Evolutionary conservation across 1,140 invertebrate genomes (phyloP).

Genomic region (Adoxophyes honmai): DNA sequence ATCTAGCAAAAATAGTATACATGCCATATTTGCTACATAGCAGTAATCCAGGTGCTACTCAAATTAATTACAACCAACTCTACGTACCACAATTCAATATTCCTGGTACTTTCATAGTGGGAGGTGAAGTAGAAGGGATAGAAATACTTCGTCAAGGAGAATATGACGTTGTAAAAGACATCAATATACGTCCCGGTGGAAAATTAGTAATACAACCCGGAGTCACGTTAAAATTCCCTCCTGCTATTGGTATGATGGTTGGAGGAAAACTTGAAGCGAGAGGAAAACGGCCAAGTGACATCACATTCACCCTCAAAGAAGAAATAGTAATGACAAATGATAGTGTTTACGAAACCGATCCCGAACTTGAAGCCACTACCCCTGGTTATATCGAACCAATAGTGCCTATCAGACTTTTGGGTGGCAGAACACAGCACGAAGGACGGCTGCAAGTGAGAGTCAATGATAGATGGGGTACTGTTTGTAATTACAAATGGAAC

Average conservation of each 20-base stretch:
- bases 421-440: constrained; percentile 85
- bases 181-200: constrained; percentile 92
- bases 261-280: constrained; percentile 92
- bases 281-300: constrained; percentile 86
- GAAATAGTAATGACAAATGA: constrained; percentile 81
- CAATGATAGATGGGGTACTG: constrained; percentile 94
- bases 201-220: constrained; percentile 91
- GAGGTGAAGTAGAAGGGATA: constrained; percentile 92
- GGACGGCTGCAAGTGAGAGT: constrained; percentile 89
- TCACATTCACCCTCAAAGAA: constrained; percentile 87
- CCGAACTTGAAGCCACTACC: constrained; percentile 77
- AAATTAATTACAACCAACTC: constrained; percentile 83
- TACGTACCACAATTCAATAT: constrained; percentile 87
- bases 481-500: constrained; percentile 98
- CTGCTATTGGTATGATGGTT: constrained; percentile 97
- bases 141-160: constrained; percentile 87
- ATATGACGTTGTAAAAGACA: constrained; percentile 92
- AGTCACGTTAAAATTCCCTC: constrained; percentile 91
- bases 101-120: constrained; percentile 83
- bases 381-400: constrained; percentile 75
- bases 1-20: constrained; percentile 91
- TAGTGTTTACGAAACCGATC: constrained; percentile 80
- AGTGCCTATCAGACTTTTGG: constrained; percentile 85
- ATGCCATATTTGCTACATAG: constrained; percentile 91
- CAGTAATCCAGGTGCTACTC: constrained; percentile 89